These are phyloP conservation scores for Parambassis ranga DNA, from an alignment of 2,797 vertebrate species.

Conservation along the genomic window DNA sequence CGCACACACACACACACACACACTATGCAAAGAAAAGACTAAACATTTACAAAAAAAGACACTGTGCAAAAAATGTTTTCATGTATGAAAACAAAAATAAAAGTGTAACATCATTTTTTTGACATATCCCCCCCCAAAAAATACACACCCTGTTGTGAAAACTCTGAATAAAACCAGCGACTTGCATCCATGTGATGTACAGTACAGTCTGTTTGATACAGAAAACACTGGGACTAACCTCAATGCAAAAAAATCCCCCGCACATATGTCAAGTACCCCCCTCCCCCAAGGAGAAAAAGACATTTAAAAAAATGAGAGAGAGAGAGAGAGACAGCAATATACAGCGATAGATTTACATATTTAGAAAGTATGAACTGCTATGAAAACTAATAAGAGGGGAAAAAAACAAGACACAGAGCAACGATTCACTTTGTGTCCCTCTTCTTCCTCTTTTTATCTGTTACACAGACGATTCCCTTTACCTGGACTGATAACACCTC, in stretches of 20 bases:
- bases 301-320: slow-evolving; percentile 26
- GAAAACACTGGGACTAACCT: slow-evolving; percentile 55
- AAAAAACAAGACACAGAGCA: slow-evolving; percentile 32
- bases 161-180: slow-evolving; percentile 58
- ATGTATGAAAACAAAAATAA: slow-evolving; percentile 62
- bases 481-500: slow-evolving; percentile 31
- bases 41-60: slow-evolving; percentile 77
- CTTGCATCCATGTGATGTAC: slow-evolving; percentile 71
- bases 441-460: slow-evolving; percentile 19
- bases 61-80: slow-evolving; percentile 80
- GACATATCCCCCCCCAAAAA: slow-evolving; percentile 10
- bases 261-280: slow-evolving; percentile 56
- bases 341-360: slow-evolving; percentile 78
- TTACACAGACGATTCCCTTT: slow-evolving; percentile 51
- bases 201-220: slow-evolving; percentile 64
- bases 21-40: slow-evolving; percentile 31
- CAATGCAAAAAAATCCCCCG: slow-evolving; percentile 31
- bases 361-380: slow-evolving; percentile 64
- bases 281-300: slow-evolving; percentile 33
- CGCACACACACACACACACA: slow-evolving; percentile 49
- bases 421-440: slow-evolving; percentile 22
- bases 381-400: slow-evolving; percentile 56
- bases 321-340: slow-evolving; percentile 70
- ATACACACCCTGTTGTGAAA: slow-evolving; percentile 71
- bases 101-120: slow-evolving; percentile 42